Evolutionary conservation across 2,888 invertebrate species (phyloP).

Genomic region (Cryptus armator): DNA sequence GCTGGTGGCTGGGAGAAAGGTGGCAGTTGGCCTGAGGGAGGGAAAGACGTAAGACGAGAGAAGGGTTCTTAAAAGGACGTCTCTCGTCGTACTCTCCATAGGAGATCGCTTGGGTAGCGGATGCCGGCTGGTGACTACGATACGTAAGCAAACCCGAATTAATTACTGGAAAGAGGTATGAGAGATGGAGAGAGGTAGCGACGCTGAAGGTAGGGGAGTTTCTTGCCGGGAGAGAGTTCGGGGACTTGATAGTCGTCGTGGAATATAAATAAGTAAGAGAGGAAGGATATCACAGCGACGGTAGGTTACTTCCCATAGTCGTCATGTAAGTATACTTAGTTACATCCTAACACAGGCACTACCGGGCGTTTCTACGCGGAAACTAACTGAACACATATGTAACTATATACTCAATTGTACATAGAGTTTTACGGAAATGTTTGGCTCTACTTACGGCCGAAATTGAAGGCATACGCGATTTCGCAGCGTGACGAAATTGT

Average conservation of each 20-base stretch:
- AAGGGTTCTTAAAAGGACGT: slow-evolving; percentile 46
- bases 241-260: slow-evolving; percentile 30
- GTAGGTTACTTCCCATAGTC: neutral
- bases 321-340: neutral
- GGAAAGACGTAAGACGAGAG: slow-evolving; percentile 21
- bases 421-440: neutral
- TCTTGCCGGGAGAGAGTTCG: slow-evolving; percentile 56
- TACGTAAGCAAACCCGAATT: slow-evolving; percentile 78
- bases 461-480: neutral
- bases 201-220: slow-evolving; percentile 44
- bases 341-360: neutral
- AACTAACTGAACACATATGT: neutral
- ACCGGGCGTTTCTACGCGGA: neutral
- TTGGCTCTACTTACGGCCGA: neutral
- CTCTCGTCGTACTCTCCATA: slow-evolving; percentile 51
- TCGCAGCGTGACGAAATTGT: neutral
- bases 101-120: slow-evolving; percentile 39
- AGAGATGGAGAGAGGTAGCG: slow-evolving; percentile 60
- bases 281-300: slow-evolving; percentile 2
- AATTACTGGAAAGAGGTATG: slow-evolving; percentile 74
- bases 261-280: slow-evolving; percentile 37
- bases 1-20: slow-evolving; percentile 41
- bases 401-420: neutral
- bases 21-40: slow-evolving; percentile 32
- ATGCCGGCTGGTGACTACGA: slow-evolving; percentile 70